Evolutionary conservation across 2,797 vertebrate species (phyloP), one percentile per base, ranked within the genome.

Genomic region (Cercopithecus hamlyni): DNA sequence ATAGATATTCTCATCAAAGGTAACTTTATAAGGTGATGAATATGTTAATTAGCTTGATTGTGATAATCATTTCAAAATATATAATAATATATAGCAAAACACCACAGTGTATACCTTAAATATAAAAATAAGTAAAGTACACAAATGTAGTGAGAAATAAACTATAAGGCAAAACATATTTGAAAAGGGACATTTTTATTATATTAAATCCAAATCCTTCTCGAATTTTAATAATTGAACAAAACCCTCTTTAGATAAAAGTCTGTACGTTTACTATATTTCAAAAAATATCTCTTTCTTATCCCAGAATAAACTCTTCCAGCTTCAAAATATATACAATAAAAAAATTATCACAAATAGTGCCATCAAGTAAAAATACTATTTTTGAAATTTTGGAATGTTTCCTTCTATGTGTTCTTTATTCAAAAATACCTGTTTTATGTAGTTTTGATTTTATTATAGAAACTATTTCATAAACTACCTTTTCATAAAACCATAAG

Each of bases 351-450:
- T 83, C 39, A 64, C 79, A 82, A 15, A 77, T 48, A 39, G 10
- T 43, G 17, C 50, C 33, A 93, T 81, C 36, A 27, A 87, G 39
- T 83, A 93, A 90, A 52, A 57, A 43, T 20, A 64, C 45, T 11
- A 39, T 77, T 41, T 8, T 84, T 86, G 70, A 33, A 89, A 84
- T 92, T 84, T 75, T 80, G 70, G 39, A 70, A 64, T 92, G 89
- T 84, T 90, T 95, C 14, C 20, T 45, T 89, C 70, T 80, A 83
- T 70, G 19, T 90, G 75, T 84, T 91, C n/a, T 93, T 85, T 91
- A 61, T 9, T 73, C 7, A 67, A 43, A 81, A 86, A 7, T 77
- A 14, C 61, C 76, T 93, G 14, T 95, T 90, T 76, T 90, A 87
- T 2, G 72, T 10, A 88, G 48, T 36, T 82, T 13, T 41, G 58